These are phyloP conservation scores for Drosophila falleni DNA, from an alignment of 2,888 invertebrate genomes.

Conservation along the genomic window DNA sequence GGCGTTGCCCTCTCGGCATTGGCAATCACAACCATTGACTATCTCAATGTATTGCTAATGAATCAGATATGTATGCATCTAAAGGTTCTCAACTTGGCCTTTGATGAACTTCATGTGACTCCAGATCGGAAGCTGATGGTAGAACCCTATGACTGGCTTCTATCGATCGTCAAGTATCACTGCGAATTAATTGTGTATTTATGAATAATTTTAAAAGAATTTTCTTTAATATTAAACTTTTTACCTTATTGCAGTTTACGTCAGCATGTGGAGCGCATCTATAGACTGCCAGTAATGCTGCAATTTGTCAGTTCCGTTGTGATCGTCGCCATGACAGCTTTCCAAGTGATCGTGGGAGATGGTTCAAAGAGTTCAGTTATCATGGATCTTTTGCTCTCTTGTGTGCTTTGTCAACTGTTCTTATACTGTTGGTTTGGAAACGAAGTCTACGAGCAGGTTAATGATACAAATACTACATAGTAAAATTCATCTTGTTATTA, in stretches of 20 bases:
- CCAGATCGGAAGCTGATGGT: not conserved
- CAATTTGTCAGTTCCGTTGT: conserved; percentile 74
- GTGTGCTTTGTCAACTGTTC: conserved; percentile 73
- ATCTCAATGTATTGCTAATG: conserved; percentile 72
- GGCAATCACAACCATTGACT: conserved; percentile 71
- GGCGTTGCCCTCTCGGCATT: conserved; percentile 57
- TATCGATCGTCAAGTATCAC: conserved; percentile 63
- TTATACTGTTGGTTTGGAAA: conserved; percentile 81
- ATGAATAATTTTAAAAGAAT: too few species aligned
- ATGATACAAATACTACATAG: not conserved
- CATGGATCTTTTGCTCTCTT: conserved; percentile 71
- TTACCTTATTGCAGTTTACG: conserved; percentile 54
- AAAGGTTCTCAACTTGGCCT: conserved; percentile 69
- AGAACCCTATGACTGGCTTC: conserved; percentile 48
- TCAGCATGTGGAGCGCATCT: conserved; percentile 65
- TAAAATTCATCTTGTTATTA: not conserved
- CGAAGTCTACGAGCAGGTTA: conserved; percentile 65
- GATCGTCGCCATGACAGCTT: conserved; percentile 73
- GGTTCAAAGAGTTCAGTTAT: conserved; percentile 58
- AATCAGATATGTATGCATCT: conserved; percentile 78
- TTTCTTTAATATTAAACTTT: not conserved
- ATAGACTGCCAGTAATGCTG: conserved; percentile 65
- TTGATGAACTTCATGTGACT: conserved; percentile 53
- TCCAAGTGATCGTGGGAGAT: conserved; percentile 68
- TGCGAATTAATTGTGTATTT: conserved; percentile 66